Evolutionary conservation across 2,113 vertebrate genomes (phyloP), one percentile per base, ranked within the genome.

Genomic region (Cochlearius cochlearius): DNA sequence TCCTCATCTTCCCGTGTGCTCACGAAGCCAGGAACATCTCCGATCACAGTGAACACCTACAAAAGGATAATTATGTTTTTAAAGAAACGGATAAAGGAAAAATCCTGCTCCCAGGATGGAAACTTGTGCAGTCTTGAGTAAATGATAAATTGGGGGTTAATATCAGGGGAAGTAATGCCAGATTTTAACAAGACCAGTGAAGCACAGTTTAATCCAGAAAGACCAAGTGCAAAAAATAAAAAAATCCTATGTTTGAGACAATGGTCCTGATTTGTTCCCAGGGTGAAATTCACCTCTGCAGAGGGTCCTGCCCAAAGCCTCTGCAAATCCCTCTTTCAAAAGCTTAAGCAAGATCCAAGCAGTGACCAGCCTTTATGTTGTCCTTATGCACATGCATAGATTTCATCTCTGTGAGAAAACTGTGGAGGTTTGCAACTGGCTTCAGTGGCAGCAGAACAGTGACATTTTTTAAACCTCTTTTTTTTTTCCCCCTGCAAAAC

Each of bases 81-180:
- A 90, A 94, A 71, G 81, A 92, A 94, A 93, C 36, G 12, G 63
- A 74, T 86, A 91, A 79, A 92, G 52, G 43, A 36, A 88, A 92
- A 85, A 87, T n/a, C 0, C 43, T 67, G 80, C 19, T 95, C 88
- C 71, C 90, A 90, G 25, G 67, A 77, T 67, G 38, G 82, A 93
- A 95, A 29, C 30, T 88, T 92, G 67, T 47, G 43, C 74, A 94
- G 84, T 95, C 87, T 92, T 79, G 58, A 88, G 71, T 83, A 94
- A 94, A 94, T 77, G 60, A 95, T 90, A 88, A 94, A 94, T 49
- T 91, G n/a, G 60, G 58, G 45, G 27, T 86, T 94, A 95, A 91
- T 92, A 84, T 72, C 86, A 90, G 17, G 86, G 71, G 85, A 94
- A 93, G 73, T 75, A 90, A 55, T 49, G 82, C 60, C 88, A 93